These are phyloP conservation scores for Spicauda simplicius DNA, from an alignment of 2,888 invertebrate genomes.

Conservation along the genomic window DNA sequence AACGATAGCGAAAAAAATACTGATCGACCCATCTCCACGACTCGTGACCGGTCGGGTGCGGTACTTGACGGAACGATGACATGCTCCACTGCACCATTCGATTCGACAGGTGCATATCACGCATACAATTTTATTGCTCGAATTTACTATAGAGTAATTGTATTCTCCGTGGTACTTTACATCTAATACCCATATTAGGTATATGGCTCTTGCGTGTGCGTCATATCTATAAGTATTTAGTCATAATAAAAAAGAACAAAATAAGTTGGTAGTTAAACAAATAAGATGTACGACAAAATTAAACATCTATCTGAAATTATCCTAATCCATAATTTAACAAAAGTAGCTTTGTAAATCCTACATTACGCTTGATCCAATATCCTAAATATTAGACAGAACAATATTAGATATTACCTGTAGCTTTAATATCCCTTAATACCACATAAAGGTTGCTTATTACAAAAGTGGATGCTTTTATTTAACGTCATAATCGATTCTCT, in stretches of 20 bases:
- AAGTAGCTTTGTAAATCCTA: no score
- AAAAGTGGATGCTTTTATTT: conserved; percentile 20
- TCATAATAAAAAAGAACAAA: no score
- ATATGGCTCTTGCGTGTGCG: no score
- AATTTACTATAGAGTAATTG: not conserved
- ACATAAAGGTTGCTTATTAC: conserved; percentile 2
- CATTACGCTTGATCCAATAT: no score
- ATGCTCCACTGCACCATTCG: conserved; percentile 68
- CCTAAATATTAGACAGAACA: not conserved
- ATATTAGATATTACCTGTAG: not conserved
- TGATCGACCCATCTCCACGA: conserved; percentile 35
- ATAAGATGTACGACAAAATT: no score
- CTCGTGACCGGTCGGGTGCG: conserved; percentile 56
- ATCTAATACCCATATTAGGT: no score
- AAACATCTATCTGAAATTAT: no score
- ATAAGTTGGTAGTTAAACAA: no score
- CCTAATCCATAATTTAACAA: no score
- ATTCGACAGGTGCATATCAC: conserved; percentile 69
- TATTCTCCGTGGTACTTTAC: not conserved
- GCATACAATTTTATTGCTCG: conserved; percentile 12
- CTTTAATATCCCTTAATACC: conserved; percentile 4
- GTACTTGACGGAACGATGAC: conserved; percentile 59
- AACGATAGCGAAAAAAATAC: conserved; percentile 1
- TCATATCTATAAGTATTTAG: no score
- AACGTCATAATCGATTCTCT: conserved; percentile 25